Conservation (phyloP, 2,888 invertebrate species). For the Polyploca ridens region DNA sequence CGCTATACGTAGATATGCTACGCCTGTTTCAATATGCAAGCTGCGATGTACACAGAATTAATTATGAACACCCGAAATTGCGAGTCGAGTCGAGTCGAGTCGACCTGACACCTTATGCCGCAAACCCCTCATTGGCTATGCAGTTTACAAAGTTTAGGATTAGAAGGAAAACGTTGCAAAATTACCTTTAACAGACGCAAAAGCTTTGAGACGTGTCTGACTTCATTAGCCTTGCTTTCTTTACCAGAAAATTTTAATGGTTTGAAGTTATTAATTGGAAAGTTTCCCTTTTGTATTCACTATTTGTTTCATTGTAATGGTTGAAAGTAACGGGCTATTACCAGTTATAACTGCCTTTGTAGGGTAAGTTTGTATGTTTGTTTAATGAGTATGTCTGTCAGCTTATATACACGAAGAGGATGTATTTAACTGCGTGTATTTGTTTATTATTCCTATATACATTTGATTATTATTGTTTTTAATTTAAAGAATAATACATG, state of each 20-base stretch:
- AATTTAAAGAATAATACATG: too few relatives aligned
- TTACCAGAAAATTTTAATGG: background rate
- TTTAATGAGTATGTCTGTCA: too few relatives aligned
- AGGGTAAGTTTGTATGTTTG: background rate
- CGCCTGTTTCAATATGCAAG: slow-evolving; percentile 28
- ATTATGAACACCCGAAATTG: slow-evolving; percentile 28
- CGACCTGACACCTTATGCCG: slow-evolving; percentile 9
- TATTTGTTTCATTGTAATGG: background rate
- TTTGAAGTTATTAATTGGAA: background rate
- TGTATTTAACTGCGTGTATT: background rate
- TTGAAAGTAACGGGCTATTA: background rate
- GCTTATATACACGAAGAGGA: too few relatives aligned
- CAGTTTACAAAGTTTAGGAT: slow-evolving; percentile 35
- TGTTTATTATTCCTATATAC: background rate
- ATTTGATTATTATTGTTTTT: too few relatives aligned
- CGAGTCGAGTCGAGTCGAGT: slow-evolving; percentile 7
- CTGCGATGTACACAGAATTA: slow-evolving; percentile 36
- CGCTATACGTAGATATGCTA: background rate
- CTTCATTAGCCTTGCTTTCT: slow-evolving; percentile 5
- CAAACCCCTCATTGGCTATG: slow-evolving; percentile 36
- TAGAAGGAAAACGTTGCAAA: slow-evolving; percentile 19
- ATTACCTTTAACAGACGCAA: slow-evolving; percentile 19
- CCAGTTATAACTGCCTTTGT: background rate
- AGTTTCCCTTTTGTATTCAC: background rate
- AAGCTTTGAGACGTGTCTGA: slow-evolving; percentile 13